phyloP scores from a whole-genome alignment of 1,140 invertebrate species.

The Cotesia glomerata region DNA sequence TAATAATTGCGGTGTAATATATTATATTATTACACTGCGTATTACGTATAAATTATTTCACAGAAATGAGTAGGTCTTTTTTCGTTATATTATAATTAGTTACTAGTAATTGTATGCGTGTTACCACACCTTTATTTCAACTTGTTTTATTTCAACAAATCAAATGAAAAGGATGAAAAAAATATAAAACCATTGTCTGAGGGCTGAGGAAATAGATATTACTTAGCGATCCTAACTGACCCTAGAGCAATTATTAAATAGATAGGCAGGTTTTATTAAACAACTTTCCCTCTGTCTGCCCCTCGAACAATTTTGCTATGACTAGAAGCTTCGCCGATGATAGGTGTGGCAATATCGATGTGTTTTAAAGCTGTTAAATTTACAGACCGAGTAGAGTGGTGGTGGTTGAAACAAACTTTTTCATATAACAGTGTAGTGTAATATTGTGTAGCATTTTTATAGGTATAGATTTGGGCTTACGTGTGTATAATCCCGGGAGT shows the following conservation, averaged over 20 bases:
- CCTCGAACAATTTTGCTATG: not conserved
- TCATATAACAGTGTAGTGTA: too few relatives aligned
- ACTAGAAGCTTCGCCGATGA: not conserved
- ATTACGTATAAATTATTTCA: too few relatives aligned
- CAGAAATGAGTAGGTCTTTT: too few relatives aligned
- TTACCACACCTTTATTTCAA: constrained; percentile 43
- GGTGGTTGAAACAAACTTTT: not conserved
- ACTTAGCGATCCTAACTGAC: constrained; percentile 43
- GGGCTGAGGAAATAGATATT: constrained; percentile 61
- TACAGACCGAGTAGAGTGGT: constrained; percentile 37
- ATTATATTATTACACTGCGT: too few relatives aligned
- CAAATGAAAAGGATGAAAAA: constrained; percentile 46
- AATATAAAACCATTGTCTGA: constrained; percentile 38
- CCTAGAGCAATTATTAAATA: not conserved
- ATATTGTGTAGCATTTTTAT: too few relatives aligned
- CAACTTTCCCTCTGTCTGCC: not conserved
- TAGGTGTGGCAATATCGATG: constrained; percentile 46
- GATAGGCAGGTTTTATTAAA: not conserved
- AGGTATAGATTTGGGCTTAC: not conserved
- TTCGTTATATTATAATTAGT: too few relatives aligned
- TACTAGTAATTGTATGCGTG: not conserved
- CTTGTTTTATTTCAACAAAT: constrained; percentile 25
- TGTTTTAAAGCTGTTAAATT: constrained; percentile 55
- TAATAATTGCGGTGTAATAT: too few relatives aligned
- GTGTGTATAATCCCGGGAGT: not conserved